Evolutionary conservation across 2,797 vertebrate species (phyloP).

Genomic region (Lycodopsis pacificus): DNA sequence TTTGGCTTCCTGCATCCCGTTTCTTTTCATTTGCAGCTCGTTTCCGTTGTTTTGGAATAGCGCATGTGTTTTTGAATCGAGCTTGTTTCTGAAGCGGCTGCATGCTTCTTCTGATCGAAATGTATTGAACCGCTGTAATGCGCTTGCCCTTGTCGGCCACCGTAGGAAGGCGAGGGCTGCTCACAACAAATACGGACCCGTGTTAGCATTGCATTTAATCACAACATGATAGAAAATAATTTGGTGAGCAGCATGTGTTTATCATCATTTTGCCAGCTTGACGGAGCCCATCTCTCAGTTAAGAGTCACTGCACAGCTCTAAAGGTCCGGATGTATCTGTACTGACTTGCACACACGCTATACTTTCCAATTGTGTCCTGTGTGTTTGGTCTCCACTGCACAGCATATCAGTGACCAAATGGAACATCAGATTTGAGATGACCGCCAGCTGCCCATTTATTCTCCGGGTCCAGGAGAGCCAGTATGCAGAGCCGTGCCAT

Average conservation of each 20-base stretch:
- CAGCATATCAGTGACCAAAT: conserved; percentile 35
- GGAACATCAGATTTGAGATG: conserved; percentile 25
- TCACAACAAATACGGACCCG: neutral
- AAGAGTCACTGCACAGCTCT: conserved; percentile 1
- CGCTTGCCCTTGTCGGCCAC: no score
- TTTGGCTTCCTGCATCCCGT: no score
- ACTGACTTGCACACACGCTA: conserved; percentile 35
- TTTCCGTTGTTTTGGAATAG: no score
- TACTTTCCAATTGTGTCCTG: conserved; percentile 18
- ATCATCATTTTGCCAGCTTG: neutral
- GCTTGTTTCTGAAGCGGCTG: no score
- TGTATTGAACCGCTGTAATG: no score
- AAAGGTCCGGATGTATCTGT: conserved; percentile 33
- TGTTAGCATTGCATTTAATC: neutral
- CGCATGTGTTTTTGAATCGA: no score
- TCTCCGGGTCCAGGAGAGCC: neutral
- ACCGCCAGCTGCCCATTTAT: conserved; percentile 23
- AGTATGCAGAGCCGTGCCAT: neutral
- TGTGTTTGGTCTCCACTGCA: conserved; percentile 21
- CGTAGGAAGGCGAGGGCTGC: neutral
- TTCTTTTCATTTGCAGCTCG: no score
- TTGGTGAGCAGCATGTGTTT: neutral
- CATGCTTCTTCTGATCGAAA: no score
- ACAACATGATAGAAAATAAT: neutral
- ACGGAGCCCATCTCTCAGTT: neutral